phyloP scores from a whole-genome alignment of 53 echinoderm and acorn worm genomes.

The Paracentrotus lividus region DNA sequence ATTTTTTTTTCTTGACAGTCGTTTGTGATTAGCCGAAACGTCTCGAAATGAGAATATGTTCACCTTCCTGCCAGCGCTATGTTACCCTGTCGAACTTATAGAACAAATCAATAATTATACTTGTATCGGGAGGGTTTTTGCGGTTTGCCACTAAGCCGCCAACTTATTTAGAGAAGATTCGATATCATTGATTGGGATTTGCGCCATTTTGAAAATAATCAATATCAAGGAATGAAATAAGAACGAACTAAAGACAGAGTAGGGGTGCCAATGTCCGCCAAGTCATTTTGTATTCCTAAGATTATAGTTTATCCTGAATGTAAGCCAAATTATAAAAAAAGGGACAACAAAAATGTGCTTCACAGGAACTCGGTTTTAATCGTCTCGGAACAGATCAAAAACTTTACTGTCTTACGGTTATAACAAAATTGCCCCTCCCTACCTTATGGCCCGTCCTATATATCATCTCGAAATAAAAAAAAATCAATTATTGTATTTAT shows the following conservation, averaged over 20 bases:
- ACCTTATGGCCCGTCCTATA: not conserved
- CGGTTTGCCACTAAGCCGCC: constrained; percentile 27
- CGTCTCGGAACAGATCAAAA: not conserved
- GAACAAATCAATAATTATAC: constrained; percentile 25
- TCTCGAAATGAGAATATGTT: not conserved
- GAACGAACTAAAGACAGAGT: not conserved
- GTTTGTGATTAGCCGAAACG: not conserved
- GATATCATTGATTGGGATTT: not conserved
- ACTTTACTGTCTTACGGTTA: not conserved
- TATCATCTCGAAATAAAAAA: not conserved
- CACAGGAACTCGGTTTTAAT: not conserved
- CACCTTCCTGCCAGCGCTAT: not conserved
- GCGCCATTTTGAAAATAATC: constrained; percentile 35
- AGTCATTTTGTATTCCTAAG: not conserved
- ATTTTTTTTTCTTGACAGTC: no score
- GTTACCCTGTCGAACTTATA: not conserved
- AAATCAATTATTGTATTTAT: not conserved
- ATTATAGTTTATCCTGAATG: not conserved
- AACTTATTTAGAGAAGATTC: constrained; percentile 32
- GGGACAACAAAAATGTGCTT: not conserved
- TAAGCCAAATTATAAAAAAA: not conserved
- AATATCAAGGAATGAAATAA: not conserved
- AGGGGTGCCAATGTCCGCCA: not conserved
- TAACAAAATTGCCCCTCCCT: not conserved
- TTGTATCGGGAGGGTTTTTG: constrained; percentile 41